These are phyloP conservation scores for Eupithecia insigniata DNA, from an alignment of 2,888 invertebrate genomes.

Conservation along the genomic window DNA sequence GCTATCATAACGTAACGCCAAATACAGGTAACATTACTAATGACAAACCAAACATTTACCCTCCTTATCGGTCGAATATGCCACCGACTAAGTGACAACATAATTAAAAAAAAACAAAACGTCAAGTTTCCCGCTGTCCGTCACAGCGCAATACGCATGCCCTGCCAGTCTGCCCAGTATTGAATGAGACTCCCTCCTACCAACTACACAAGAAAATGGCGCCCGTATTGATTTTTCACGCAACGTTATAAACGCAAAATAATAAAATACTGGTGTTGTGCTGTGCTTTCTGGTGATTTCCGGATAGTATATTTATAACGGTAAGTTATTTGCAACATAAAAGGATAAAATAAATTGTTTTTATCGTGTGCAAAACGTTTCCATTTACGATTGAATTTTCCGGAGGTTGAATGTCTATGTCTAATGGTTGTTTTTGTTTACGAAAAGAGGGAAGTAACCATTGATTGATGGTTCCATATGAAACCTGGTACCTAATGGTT, in stretches of 20 bases:
- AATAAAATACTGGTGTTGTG: slow-evolving; percentile 61
- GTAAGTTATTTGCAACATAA: slow-evolving; percentile 22
- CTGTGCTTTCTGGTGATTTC: slow-evolving; percentile 52
- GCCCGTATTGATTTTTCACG: slow-evolving; percentile 72
- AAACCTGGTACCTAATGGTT: slow-evolving; percentile 55
- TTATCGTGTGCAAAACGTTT: slow-evolving; percentile 11
- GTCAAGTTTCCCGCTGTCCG: slow-evolving; percentile 76
- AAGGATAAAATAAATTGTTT: neutral
- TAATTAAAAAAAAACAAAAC: slow-evolving; percentile 59
- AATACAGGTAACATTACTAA: slow-evolving; percentile 9
- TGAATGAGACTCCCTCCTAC: slow-evolving; percentile 58
- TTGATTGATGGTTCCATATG: slow-evolving; percentile 55
- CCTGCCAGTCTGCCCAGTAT: slow-evolving; percentile 68
- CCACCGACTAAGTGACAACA: slow-evolving; percentile 35
- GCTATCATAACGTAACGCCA: slow-evolving; percentile 11
- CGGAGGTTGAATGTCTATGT: slow-evolving; percentile 64
- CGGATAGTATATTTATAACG: slow-evolving; percentile 21
- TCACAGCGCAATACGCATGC: slow-evolving; percentile 71
- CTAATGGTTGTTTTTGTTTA: slow-evolving; percentile 68
- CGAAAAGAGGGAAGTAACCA: slow-evolving; percentile 49
- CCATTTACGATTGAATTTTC: slow-evolving; percentile 46
- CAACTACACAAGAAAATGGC: slow-evolving; percentile 60
- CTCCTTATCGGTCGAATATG: slow-evolving; percentile 44
- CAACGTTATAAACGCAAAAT: slow-evolving; percentile 66
- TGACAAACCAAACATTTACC: slow-evolving; percentile 34